Percentiles rank a stretch among this genome's conserved stretches.
Evolutionary conservation across 2,113 vertebrate genomes (phyloP).

Genomic region (Cranoglanis bouderius): DNA sequence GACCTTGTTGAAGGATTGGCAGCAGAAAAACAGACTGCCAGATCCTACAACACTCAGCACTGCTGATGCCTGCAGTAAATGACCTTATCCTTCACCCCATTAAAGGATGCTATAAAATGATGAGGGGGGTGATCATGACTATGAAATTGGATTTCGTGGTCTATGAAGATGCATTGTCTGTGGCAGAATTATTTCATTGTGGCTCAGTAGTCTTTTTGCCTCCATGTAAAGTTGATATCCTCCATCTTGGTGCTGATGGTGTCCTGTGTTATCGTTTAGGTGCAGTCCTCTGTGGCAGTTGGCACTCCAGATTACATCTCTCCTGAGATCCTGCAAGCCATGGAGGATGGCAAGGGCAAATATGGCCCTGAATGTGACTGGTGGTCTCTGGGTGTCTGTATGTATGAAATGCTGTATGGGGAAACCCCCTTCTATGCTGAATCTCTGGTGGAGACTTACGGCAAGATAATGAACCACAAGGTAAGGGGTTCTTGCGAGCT

Average conservation of each 20-base stretch:
- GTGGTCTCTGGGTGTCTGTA: conserved; percentile 99
- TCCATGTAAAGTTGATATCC: not conserved
- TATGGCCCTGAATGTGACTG: conserved; percentile 98
- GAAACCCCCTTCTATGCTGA: conserved; percentile 99
- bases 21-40: conserved; percentile 19
- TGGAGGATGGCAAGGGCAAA: conserved; percentile 98
- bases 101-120: conserved; percentile 24
- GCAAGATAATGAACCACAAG: conserved; percentile 99
- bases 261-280: conserved; percentile 68
- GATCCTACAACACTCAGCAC: not conserved
- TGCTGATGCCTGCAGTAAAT: conserved; percentile 7
- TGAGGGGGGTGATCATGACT: not conserved
- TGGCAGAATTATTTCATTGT: not conserved
- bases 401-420: conserved; percentile 99
- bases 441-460: conserved; percentile 98
- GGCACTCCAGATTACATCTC: conserved; percentile 99
- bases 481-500: conserved; percentile 69
- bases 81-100: not conserved
- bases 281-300: conserved; percentile 97
- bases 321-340: conserved; percentile 98
- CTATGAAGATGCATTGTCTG: not conserved
- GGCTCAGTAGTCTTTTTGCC: not conserved
- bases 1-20: not conserved
- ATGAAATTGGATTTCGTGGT: not conserved
- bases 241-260: not conserved